Percentiles rank a stretch among this genome's conserved stretches.
Conservation (phyloP, 30 jellyfish, hydroid and myxozoan genomes). For the Haliclystus octoradiatus region DNA sequence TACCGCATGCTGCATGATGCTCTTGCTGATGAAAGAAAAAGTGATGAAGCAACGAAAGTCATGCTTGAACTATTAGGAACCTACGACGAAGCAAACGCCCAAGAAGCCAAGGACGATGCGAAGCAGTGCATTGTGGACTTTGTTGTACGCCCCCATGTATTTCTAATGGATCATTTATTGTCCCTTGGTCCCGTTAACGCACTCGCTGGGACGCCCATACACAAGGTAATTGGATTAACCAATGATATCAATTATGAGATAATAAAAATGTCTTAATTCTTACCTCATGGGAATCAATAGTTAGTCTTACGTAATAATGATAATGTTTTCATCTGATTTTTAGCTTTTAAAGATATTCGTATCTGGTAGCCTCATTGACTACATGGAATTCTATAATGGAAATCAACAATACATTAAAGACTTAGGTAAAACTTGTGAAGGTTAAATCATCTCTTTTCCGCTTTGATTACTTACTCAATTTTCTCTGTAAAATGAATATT, state of each 20-base stretch:
- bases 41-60: constrained; percentile 85
- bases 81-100: constrained; percentile 71
- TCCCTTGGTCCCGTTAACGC: constrained; percentile 69
- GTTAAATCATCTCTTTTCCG: too few species aligned
- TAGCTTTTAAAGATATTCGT: constrained; percentile 77
- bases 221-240: constrained; percentile 48
- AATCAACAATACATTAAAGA: constrained; percentile 35
- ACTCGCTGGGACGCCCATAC: constrained; percentile 68
- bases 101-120: constrained; percentile 85
- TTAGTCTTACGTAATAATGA: too few species aligned
- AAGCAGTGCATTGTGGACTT: constrained; percentile 63
- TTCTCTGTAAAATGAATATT: too few species aligned
- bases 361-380: constrained; percentile 61
- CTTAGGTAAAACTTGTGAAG: background rate
- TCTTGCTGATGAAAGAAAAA: constrained; percentile 44
- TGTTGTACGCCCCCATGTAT: constrained; percentile 61
- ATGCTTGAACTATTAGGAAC: constrained; percentile 75
- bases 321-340: constrained; percentile 3
- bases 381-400: constrained; percentile 37
- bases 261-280: too few species aligned
- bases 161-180: constrained; percentile 76
- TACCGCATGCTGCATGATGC: constrained; percentile 66
- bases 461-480: too few species aligned
- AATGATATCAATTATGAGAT: too few species aligned
- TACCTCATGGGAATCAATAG: too few species aligned